phyloP scores from a whole-genome alignment of 2,797 vertebrate species.

The Toxotes lorentzi region DNA sequence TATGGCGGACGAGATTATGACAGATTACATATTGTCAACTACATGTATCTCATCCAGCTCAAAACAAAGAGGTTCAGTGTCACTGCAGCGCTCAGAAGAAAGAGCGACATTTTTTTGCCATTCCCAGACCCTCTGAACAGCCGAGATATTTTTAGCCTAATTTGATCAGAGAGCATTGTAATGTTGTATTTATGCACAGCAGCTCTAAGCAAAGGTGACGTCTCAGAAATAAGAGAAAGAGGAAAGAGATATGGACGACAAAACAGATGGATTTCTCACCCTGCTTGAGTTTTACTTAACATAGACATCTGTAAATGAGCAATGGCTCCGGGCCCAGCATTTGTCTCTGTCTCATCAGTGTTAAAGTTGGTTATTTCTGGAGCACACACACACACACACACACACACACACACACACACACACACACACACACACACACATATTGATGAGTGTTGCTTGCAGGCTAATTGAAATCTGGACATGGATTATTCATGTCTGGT shows the following conservation, averaged over 20 bases:
- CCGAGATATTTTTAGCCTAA: constrained; percentile 46
- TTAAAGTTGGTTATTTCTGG: constrained; percentile 70
- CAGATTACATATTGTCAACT: background rate
- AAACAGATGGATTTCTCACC: constrained; percentile 41
- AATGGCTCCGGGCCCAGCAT: constrained; percentile 50
- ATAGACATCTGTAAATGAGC: constrained; percentile 76
- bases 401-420: constrained; percentile 45
- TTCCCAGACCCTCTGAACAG: constrained; percentile 27
- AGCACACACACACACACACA: constrained; percentile 38
- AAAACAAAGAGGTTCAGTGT: background rate
- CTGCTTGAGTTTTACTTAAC: constrained; percentile 71
- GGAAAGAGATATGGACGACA: background rate
- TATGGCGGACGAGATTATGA: background rate
- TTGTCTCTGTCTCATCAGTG: constrained; percentile 61
- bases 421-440: constrained; percentile 44
- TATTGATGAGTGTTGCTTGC: constrained; percentile 65
- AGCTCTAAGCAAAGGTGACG: constrained; percentile 29
- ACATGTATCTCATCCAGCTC: background rate
- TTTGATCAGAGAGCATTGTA: constrained; percentile 43
- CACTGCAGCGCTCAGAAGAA: background rate
- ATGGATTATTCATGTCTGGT: constrained; percentile 79
- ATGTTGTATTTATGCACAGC: constrained; percentile 9
- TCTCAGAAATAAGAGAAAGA: constrained; percentile 17
- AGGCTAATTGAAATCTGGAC: constrained; percentile 80
- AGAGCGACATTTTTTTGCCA: constrained; percentile 8